Conservation (phyloP, 2,113 vertebrate species). For the Pachycephala philippinensis region DNA sequence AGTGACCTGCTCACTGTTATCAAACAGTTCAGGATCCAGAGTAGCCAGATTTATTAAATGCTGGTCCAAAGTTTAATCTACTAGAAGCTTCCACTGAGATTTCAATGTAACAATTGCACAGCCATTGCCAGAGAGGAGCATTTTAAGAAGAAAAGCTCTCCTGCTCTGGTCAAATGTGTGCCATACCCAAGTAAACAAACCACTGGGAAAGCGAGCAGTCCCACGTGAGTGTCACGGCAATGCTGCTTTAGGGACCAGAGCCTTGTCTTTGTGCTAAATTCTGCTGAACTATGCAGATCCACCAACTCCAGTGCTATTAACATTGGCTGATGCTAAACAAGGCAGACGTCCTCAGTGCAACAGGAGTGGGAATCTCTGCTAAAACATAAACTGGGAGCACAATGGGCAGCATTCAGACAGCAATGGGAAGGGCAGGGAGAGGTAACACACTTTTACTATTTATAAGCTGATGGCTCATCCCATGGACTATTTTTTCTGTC, state of each 20-base stretch:
- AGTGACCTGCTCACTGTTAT: background rate
- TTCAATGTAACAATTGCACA: background rate
- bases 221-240: accelerated
- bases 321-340: background rate
- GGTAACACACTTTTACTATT: background rate
- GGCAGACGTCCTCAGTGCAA: background rate
- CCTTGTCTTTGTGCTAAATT: background rate
- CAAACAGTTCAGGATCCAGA: background rate
- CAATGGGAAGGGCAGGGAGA: background rate
- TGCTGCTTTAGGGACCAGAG: background rate
- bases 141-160: background rate
- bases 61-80: background rate
- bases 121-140: background rate
- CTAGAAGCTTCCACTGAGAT: background rate
- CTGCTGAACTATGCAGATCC: background rate
- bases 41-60: background rate
- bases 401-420: background rate
- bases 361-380: background rate
- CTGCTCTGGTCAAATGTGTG: background rate
- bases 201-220: background rate
- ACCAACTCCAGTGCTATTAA: background rate
- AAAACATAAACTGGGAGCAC: background rate
- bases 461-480: background rate
- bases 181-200: background rate
- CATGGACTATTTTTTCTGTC: background rate